Evolutionary conservation across 2,888 invertebrate genomes (phyloP).

Genomic region (Physocephala rufipes): DNA sequence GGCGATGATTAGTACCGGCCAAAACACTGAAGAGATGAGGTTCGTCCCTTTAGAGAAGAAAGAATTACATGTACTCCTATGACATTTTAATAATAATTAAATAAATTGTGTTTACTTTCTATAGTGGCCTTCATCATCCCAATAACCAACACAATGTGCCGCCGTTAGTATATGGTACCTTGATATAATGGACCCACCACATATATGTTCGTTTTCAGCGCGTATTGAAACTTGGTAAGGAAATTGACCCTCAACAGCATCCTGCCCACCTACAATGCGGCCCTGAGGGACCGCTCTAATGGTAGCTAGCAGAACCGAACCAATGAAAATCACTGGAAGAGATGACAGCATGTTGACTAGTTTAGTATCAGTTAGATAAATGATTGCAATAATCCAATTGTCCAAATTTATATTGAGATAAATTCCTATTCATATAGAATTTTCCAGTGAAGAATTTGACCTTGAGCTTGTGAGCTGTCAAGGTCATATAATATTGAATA

Average conservation of each 20-base stretch:
- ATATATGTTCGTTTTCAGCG: slow-evolving; percentile 46
- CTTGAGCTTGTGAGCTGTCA: too few relatives aligned
- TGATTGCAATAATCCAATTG: background rate
- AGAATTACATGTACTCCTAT: background rate
- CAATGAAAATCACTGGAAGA: background rate
- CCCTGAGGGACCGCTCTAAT: slow-evolving; percentile 45
- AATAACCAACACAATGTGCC: slow-evolving; percentile 49
- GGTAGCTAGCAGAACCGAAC: slow-evolving; percentile 18
- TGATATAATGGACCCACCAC: slow-evolving; percentile 54
- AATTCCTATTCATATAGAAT: background rate
- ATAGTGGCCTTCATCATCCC: slow-evolving; percentile 39
- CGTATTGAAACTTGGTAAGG: slow-evolving; percentile 61
- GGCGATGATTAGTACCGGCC: slow-evolving; percentile 54
- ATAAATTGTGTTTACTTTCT: slow-evolving; percentile 25
- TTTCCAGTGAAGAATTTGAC: too few relatives aligned
- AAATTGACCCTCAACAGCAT: slow-evolving; percentile 57
- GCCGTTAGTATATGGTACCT: slow-evolving; percentile 50
- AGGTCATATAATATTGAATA: too few relatives aligned
- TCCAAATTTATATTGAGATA: background rate
- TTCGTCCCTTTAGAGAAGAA: slow-evolving; percentile 37
- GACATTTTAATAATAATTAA: background rate
- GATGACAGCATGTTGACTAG: background rate
- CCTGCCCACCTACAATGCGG: slow-evolving; percentile 57
- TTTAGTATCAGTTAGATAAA: background rate
- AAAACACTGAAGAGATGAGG: slow-evolving; percentile 50